These are phyloP conservation scores for Vombatus ursinus DNA, from an alignment of 2,113 vertebrate genomes.

Conservation along the genomic window DNA sequence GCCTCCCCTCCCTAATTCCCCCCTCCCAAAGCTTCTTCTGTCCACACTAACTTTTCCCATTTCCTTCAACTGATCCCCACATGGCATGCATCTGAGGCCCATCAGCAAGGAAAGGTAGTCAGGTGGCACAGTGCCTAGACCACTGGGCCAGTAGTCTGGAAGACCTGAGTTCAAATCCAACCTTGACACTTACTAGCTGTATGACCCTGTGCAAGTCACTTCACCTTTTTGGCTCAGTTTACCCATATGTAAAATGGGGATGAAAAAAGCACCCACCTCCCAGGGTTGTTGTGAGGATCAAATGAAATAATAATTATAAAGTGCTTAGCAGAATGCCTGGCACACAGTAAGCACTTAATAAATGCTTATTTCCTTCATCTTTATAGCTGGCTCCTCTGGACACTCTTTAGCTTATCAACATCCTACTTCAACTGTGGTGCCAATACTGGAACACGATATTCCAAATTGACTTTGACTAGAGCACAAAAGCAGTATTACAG, in stretches of 20 bases:
- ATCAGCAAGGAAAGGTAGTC: background rate
- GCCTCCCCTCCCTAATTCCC: background rate
- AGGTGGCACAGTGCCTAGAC: background rate
- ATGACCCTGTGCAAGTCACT: background rate
- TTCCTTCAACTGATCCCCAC: background rate
- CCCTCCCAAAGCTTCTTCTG: background rate
- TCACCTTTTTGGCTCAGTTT: background rate
- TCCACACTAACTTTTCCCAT: background rate
- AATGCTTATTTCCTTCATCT: background rate
- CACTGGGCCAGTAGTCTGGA: too few relatives aligned
- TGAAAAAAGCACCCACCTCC: background rate
- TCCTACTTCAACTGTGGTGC: background rate
- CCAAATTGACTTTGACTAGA: background rate
- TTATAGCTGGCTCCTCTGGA: background rate
- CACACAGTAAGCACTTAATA: background rate
- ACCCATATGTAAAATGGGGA: background rate
- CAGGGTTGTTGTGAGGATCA: background rate
- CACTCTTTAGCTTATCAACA: background rate
- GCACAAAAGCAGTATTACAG: background rate
- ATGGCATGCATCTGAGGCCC: too few relatives aligned
- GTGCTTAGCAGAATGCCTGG: background rate
- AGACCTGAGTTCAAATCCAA: background rate
- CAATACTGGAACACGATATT: background rate
- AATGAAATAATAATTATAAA: background rate
- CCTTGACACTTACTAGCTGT: background rate